phyloP scores from a whole-genome alignment of 2,113 vertebrate genomes.

The Abramis brama region DNA sequence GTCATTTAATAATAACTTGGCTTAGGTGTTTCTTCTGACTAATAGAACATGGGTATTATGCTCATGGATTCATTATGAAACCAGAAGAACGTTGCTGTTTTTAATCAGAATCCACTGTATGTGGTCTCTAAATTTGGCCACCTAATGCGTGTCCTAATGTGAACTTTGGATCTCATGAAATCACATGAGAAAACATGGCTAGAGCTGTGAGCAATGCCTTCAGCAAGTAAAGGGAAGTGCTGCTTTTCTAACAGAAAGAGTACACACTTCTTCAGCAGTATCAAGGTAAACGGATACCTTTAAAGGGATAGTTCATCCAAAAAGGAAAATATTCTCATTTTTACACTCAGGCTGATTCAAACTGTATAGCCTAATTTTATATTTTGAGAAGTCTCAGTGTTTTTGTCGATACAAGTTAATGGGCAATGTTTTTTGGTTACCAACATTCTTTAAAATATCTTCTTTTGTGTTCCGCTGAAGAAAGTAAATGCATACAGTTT shows the following conservation, averaged over 20 bases:
- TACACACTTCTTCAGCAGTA: neutral
- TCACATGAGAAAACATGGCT: conserved; percentile 14
- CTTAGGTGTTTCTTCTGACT: neutral
- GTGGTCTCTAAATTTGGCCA: neutral
- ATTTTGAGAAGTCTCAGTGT: too few relatives aligned
- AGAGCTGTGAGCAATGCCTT: neutral
- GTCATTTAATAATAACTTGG: neutral
- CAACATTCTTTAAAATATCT: neutral
- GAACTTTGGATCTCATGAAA: neutral
- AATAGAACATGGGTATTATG: neutral
- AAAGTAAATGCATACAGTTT: neutral
- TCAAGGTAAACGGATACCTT: neutral
- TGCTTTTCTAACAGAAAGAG: neutral
- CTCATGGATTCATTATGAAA: neutral
- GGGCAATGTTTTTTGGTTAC: neutral
- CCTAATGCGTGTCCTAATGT: conserved; percentile 17
- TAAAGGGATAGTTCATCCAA: neutral
- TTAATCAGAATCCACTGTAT: neutral
- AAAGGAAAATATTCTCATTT: neutral
- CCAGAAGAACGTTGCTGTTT: neutral
- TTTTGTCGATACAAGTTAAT: neutral
- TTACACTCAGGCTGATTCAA: neutral
- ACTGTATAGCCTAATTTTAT: too few relatives aligned
- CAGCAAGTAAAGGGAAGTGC: neutral
- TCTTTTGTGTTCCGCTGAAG: neutral